Evolutionary conservation across 2,113 vertebrate genomes (phyloP), one percentile per base, ranked within the genome.

Genomic region (Cyprinodon brontotheroides): DNA sequence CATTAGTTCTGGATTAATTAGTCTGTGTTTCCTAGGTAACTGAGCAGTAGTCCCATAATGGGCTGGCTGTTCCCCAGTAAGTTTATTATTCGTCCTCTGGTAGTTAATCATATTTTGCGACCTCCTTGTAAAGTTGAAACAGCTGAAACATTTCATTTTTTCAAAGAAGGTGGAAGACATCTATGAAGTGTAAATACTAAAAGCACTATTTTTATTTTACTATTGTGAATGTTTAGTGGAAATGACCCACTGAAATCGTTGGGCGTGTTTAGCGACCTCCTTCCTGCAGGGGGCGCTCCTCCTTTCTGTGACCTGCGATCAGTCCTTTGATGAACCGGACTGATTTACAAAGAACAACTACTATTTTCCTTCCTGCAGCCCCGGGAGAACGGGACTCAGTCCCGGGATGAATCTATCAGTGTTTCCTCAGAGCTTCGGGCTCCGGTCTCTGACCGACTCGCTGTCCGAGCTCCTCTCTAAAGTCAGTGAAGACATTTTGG

Each of bases 401-500:
- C 0, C 14, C 17, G 70, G 61, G 37, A 88, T 88, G 86, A 68
- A 65, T 37, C 38, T 40, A n/a, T 0, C 11, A 10, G 75, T 48
- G 22, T 0, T 1, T 11, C 36, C 78, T 29, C 62, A n/a, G 57
- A 37, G 14, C 45, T 39, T 53, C 61, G 72, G 61, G 15, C 65
- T 68, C 43, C 80, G 40, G 62, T 29, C 20, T 13, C 72, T 88
- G 60, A 8, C 17, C 12, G 67, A 36, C 11, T 72, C 80, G 0
- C 79, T 86, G 70, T 77, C 75, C 22, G 75, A 84, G 72, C 75
- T 69, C 45, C 64, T 86, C 60, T 17, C 15, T 40, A 74, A n/a
- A 61, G 73, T 78, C 12, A 69, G 22, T 11, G 78, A 81, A 53
- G 83, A 88, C 12, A n/a, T 88, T 0, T 1, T 81, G 57, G 29